Conservation (phyloP, 2,888 invertebrate species). For the Chloroclystis v-ata region DNA sequence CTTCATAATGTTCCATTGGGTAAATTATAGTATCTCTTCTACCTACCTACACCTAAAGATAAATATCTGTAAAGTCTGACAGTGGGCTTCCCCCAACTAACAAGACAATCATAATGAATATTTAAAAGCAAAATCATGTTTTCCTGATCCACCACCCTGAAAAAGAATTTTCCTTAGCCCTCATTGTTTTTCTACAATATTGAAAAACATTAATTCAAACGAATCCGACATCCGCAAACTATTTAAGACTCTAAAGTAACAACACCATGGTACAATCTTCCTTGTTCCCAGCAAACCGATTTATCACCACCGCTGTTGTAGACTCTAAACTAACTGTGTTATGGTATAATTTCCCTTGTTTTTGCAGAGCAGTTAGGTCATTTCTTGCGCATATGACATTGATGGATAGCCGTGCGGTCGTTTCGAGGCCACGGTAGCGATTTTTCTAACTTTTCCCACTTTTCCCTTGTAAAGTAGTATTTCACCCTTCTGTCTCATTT, state of each 20-base stretch:
- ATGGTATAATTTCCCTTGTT: constrained; percentile 19
- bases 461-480: constrained; percentile 13
- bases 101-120: no score
- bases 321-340: constrained; percentile 12
- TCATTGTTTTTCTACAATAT: constrained; percentile 28
- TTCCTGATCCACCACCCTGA: no score
- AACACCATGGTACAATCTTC: no score
- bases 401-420: constrained; percentile 29
- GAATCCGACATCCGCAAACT: constrained; percentile 28
- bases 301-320: background rate
- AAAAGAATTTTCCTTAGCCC: background rate
- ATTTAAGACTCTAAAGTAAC: no score
- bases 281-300: background rate
- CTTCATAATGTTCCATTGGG: no score
- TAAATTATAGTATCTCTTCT: no score
- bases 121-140: no score
- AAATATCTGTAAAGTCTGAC: no score
- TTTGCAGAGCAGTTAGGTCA: constrained; percentile 6
- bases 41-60: no score
- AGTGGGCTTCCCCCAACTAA: no score
- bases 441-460: constrained; percentile 20
- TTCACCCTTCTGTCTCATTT: constrained; percentile 16
- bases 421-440: constrained; percentile 18
- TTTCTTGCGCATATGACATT: constrained; percentile 25
- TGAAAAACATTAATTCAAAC: constrained; percentile 32